A percentile compares a stretch with the other conserved stretches of the same genome.
Conservation (phyloP, 2,113 vertebrate species). For the Neogale vison region DNA sequence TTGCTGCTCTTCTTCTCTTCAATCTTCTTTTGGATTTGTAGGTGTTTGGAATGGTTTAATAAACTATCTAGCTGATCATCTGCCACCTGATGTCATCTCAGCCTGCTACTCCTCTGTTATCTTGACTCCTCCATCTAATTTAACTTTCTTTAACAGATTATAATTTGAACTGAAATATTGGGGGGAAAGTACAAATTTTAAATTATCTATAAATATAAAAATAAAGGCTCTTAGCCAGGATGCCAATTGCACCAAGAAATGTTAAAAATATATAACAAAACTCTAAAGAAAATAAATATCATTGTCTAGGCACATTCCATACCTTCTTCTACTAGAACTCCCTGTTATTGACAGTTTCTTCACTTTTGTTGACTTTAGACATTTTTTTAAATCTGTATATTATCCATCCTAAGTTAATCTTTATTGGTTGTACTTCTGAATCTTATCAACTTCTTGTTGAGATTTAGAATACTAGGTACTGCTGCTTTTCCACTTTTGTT, state of each 20-base stretch:
- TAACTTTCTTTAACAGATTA: slow-evolving; percentile 53
- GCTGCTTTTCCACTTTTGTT: background rate
- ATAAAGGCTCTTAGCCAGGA: background rate
- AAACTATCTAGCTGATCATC: too few species aligned
- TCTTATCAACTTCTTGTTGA: background rate
- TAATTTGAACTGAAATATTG: slow-evolving; percentile 36
- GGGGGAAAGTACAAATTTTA: background rate
- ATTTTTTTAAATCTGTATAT: accelerated
- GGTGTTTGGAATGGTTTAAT: too few species aligned
- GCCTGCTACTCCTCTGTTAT: too few species aligned
- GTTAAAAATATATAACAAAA: background rate
- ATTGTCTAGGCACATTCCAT: background rate
- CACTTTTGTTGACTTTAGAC: background rate
- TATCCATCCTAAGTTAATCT: background rate
- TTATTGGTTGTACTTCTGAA: background rate
- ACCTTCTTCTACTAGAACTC: background rate
- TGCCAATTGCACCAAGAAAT: background rate
- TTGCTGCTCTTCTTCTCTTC: too few species aligned
- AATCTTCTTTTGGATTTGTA: too few species aligned
- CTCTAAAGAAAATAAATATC: background rate
- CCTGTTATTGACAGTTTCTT: background rate
- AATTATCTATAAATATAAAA: background rate
- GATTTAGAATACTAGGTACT: background rate
- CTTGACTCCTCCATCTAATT: background rate
- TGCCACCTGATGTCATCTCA: too few species aligned